Evolutionary conservation across 1,140 invertebrate species (phyloP), one percentile per base, ranked within the genome.

Genomic region (Drosophila punjabiensis): DNA sequence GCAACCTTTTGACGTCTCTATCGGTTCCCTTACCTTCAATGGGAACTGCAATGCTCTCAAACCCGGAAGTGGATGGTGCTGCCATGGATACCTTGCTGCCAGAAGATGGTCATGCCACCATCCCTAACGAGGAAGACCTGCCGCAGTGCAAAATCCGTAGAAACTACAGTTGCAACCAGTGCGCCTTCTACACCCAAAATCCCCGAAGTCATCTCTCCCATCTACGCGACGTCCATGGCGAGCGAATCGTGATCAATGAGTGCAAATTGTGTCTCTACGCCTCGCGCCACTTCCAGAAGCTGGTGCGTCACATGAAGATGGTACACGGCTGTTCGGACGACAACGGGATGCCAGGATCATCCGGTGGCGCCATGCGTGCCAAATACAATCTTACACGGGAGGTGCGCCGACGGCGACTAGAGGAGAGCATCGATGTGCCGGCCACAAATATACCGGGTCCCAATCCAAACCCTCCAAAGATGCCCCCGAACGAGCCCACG

Each of bases 181-280:
- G 97, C 91, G 94, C 94, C 50, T 97, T 96, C 86, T 95, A 95
- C 86, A 97, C 97, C 10, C 96, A 96, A 80, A 98, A 97, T 93
- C 97, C 97, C 2, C 95, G 97, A 68, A 95, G 95, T 80, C 97
- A 95, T 93, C 94, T 98, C 5, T 95, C 96, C 79, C 97, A 98
- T 93, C 94, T 96, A 62, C 95, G 96, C 39, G 96, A 98, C 92
- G 95, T 95, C 24, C 97, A 98, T 93, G 95, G 95, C 50, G 96
- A 96, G 79, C 95, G 95, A 79, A 95, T 97, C 48, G 96, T 95
- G 77, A 97, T 98, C 61, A 97, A 96, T 91, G 96, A 97, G 80
- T 98, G 97, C 90, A 95, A 95, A 16, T 93, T 95, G 63, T 98
- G 97, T 93, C 94, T 97, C 55, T 98, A 98, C 93, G 97, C 97